A percentile compares a stretch with the other conserved stretches of the same genome.
Conservation (phyloP, 1,140 invertebrate genomes). For the Gryllus bimaculatus region DNA sequence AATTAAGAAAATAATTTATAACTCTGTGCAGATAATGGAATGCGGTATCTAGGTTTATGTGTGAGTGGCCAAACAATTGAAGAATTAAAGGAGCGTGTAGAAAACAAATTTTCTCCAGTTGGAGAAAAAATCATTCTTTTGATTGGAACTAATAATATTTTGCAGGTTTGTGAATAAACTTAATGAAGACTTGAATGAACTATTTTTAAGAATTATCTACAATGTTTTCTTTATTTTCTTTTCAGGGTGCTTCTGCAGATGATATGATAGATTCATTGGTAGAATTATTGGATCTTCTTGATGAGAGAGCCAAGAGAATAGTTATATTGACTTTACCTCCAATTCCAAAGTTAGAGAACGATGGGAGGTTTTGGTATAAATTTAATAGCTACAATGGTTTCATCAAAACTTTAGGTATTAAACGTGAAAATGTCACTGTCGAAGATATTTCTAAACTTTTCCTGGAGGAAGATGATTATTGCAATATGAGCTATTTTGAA, state of each 20-base stretch:
- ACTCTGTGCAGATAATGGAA: not conserved
- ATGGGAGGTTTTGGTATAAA: not conserved
- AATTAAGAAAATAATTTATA: not conserved
- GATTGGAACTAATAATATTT: slow-evolving; percentile 8
- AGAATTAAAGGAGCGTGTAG: not conserved
- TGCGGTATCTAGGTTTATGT: not conserved
- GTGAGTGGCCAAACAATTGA: slow-evolving; percentile 4
- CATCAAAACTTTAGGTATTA: not conserved
- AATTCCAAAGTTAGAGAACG: not conserved
- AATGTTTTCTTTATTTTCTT: no score
- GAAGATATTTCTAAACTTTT: not conserved
- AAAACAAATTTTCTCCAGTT: not conserved
- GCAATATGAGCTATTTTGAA: slow-evolving; percentile 9
- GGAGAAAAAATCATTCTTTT: not conserved
- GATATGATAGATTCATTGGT: not conserved
- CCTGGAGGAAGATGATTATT: not conserved
- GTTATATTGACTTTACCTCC: slow-evolving; percentile 9
- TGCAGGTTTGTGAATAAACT: not conserved
- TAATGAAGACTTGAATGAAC: not conserved
- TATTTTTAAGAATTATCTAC: no score
- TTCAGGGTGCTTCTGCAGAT: not conserved
- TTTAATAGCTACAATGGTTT: not conserved
- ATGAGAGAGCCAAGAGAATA: not conserved
- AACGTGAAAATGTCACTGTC: not conserved
- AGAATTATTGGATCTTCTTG: not conserved